phyloP scores from a whole-genome alignment of 2,888 invertebrate genomes.

The Melieria omissa region DNA sequence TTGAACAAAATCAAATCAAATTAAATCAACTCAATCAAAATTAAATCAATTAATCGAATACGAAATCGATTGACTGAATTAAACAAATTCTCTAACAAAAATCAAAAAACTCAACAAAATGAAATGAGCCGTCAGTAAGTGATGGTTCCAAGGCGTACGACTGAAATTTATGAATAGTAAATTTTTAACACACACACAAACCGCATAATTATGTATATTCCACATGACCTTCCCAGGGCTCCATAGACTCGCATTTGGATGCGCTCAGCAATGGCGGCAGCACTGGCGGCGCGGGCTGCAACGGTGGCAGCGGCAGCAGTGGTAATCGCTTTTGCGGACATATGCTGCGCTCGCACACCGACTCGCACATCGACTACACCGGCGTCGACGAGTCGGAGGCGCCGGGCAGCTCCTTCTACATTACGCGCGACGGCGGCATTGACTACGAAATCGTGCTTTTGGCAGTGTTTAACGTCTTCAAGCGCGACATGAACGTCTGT shows the following conservation, averaged over 20 bases:
- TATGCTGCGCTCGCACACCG: conserved; percentile 87
- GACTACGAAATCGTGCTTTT: conserved; percentile 86
- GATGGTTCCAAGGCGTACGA: too few relatives aligned
- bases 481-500: conserved; percentile 85
- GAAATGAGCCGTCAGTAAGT: too few relatives aligned
- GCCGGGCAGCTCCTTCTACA: conserved; percentile 88
- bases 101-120: too few relatives aligned
- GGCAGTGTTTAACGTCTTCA: conserved; percentile 88
- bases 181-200: too few relatives aligned
- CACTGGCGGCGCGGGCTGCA: conserved; percentile 51
- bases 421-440: conserved; percentile 94
- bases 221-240: conserved; percentile 71
- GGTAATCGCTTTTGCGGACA: conserved; percentile 68
- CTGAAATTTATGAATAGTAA: too few relatives aligned
- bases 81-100: too few relatives aligned
- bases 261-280: conserved; percentile 63
- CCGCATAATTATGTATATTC: neutral
- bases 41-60: too few relatives aligned
- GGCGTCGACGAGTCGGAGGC: conserved; percentile 89
- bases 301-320: conserved; percentile 54
- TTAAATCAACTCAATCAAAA: too few relatives aligned
- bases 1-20: too few relatives aligned
- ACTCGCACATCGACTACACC: conserved; percentile 90
- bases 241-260: conserved; percentile 86
- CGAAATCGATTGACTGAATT: too few relatives aligned